Conservation (phyloP, 2,888 invertebrate genomes). For the Tiliacea citrago region DNA sequence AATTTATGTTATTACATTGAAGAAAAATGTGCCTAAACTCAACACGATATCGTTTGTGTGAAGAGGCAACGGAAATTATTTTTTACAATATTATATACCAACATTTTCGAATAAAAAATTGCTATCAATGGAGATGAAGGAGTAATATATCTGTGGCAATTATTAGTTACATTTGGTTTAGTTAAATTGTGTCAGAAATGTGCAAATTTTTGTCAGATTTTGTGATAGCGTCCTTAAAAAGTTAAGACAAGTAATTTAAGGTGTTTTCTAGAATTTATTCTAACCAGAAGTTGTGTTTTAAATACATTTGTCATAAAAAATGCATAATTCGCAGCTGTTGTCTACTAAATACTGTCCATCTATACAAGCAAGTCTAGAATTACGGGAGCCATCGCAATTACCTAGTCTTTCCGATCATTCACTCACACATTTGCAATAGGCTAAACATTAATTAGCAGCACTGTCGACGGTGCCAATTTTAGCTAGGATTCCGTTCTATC, state of each 20-base stretch:
- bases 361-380: constrained; percentile 8
- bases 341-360: background rate
- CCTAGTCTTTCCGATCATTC: constrained; percentile 25
- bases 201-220: no score
- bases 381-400: constrained; percentile 18
- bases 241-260: background rate
- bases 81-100: no score
- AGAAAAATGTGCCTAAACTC: no score
- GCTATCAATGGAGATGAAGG: no score
- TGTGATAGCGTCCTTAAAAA: background rate
- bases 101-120: no score
- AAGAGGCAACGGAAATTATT: no score
- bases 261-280: background rate
- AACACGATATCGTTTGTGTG: no score
- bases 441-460: constrained; percentile 70
- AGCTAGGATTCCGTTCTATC: constrained; percentile 71
- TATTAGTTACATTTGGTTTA: no score
- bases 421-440: constrained; percentile 33
- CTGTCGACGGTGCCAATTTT: constrained; percentile 74
- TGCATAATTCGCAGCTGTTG: constrained; percentile 5
- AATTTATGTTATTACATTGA: no score
- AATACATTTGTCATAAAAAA: background rate
- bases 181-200: no score
- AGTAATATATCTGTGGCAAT: no score
- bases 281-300: background rate